Base-by-base conservation (phyloP, 2,113 vertebrate species). In the Tychaedon coryphoeus region DNA sequence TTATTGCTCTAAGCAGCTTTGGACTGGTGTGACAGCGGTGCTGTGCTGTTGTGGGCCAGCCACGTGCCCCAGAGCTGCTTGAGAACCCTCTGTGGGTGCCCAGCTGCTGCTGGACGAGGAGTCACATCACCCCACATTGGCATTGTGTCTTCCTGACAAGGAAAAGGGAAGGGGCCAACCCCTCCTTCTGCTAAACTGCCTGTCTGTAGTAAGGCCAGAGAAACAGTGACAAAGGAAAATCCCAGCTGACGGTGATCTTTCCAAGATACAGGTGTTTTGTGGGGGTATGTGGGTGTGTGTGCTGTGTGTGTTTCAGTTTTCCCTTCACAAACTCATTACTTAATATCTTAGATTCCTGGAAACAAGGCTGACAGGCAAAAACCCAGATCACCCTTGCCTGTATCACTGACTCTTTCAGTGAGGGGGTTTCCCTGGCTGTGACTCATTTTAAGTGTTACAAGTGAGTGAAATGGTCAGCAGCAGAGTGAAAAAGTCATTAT, bases 381-480 rank as follows among this genome's bases (percentile, higher is more conserved):
- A 19, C 3, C 11, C 43, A n/a, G 13, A 42, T 38, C 1, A 1
- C 7, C 40, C 24, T 62, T 85, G 57, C 26, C 23, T 61, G 0
- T 62, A 26, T 36, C 73, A 43, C 22, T 57, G 42, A 50, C 29
- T 47, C 14, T 76, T 86, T 84, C 82, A 86, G 29, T 9, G 22
- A 0, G 3, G 0, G 54, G 48, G 51, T 64, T 90, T 86, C 56
- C 67, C 65, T 54, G 69, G 6, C 56, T 83, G 72, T 86, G 67
- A 42, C n/a, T 90, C 29, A 67, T 86, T 72, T 38, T 50, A 47
- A 92, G 23, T 38, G 43, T 54, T 73, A 60, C 40, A 47, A 70
- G 19, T 29, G 28, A 93, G n/a, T 33, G 24, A 14, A 53, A 29
- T 19, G 28, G n/a, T 33, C 57, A 58, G 53, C 45, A 93, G 29